Conservation (phyloP, 2,888 invertebrate genomes). For the Himalopsyche kuldschensis region DNA sequence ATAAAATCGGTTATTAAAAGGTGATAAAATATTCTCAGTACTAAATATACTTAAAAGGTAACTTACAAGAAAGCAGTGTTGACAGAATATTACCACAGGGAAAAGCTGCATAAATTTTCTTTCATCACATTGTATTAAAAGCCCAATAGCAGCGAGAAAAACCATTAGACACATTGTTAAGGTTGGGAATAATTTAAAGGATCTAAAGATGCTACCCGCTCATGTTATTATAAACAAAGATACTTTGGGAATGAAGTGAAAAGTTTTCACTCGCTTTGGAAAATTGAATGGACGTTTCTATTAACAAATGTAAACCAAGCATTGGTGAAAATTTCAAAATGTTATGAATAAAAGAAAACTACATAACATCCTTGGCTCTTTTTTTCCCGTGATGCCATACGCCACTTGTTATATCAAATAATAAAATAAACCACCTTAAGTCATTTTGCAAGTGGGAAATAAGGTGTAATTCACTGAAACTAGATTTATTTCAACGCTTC, state of each 20-base stretch:
- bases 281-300: neutral
- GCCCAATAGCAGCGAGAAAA: neutral
- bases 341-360: too few relatives aligned
- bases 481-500: too few relatives aligned
- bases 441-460: too few relatives aligned
- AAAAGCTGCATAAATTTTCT: neutral
- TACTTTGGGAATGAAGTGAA: neutral
- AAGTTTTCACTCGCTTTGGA: neutral
- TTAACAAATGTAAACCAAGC: neutral
- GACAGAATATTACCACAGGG: neutral
- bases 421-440: too few relatives aligned
- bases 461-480: too few relatives aligned
- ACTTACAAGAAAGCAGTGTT: neutral
- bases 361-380: too few relatives aligned
- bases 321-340: too few relatives aligned
- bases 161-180: neutral
- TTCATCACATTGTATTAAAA: neutral
- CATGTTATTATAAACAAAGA: neutral
- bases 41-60: neutral
- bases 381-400: too few relatives aligned
- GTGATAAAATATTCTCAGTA: neutral
- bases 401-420: too few relatives aligned
- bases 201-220: neutral
- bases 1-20: neutral
- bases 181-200: neutral